Conservation (phyloP, 2,888 invertebrate genomes). For the Athalia circularis region DNA sequence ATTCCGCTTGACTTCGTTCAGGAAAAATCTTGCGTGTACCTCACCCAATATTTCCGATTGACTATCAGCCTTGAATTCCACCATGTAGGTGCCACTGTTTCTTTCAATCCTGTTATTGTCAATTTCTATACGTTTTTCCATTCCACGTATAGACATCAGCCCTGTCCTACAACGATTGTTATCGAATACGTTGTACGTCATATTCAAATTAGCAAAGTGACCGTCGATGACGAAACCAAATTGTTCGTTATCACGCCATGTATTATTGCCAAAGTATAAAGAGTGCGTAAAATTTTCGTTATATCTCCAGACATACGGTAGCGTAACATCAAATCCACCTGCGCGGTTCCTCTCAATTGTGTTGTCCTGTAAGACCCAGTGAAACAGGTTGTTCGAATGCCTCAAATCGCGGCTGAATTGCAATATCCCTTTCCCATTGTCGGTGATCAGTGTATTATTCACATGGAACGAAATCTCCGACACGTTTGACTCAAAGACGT, state of each 20-base stretch:
- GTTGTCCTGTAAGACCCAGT: slow-evolving; percentile 92
- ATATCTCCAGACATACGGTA: slow-evolving; percentile 97
- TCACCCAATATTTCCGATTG: slow-evolving; percentile 94
- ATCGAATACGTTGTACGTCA: slow-evolving; percentile 89
- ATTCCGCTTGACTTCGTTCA: slow-evolving; percentile 87
- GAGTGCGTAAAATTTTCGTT: slow-evolving; percentile 96
- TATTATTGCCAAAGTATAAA: slow-evolving; percentile 89
- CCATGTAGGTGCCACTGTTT: slow-evolving; percentile 88
- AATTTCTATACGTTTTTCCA: slow-evolving; percentile 96
- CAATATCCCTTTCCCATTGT: slow-evolving; percentile 91
- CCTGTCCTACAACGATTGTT: slow-evolving; percentile 90
- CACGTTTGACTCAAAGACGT: slow-evolving; percentile 88
- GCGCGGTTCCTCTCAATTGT: slow-evolving; percentile 89
- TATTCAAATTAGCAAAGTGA: slow-evolving; percentile 93
- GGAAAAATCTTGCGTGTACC: slow-evolving; percentile 86
- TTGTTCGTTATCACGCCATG: slow-evolving; percentile 89
- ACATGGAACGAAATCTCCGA: slow-evolving; percentile 94
- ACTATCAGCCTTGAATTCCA: slow-evolving; percentile 92
- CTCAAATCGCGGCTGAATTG: slow-evolving; percentile 95
- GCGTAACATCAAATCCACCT: slow-evolving; percentile 90
- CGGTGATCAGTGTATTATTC: slow-evolving; percentile 88
- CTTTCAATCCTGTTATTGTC: slow-evolving; percentile 86
- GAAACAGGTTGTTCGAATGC: slow-evolving; percentile 97
- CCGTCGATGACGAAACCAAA: slow-evolving; percentile 93
- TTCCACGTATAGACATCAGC: slow-evolving; percentile 88